Evolutionary conservation across 2,113 vertebrate genomes (phyloP).

Genomic region (Sander vitreus): DNA sequence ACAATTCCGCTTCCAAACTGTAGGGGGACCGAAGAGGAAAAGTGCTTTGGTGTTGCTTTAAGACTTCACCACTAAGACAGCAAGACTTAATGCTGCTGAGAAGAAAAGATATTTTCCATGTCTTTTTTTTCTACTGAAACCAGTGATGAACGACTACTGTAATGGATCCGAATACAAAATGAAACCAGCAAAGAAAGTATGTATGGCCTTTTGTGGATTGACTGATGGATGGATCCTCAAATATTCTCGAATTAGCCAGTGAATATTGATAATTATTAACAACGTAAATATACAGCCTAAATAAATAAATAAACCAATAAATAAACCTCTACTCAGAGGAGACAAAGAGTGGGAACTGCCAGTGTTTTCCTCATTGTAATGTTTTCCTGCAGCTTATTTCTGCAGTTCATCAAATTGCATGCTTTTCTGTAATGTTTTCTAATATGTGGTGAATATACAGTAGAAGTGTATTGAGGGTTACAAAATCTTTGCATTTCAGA

Average conservation of each 20-base stretch:
- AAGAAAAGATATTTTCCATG: slow-evolving; percentile 34
- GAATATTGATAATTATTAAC: background rate
- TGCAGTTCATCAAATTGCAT: slow-evolving; percentile 31
- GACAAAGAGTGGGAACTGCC: background rate
- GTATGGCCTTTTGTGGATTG: background rate
- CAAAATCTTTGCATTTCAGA: slow-evolving; percentile 57
- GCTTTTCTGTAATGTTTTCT: slow-evolving; percentile 24
- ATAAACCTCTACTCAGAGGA: background rate
- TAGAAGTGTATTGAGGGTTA: slow-evolving; percentile 44
- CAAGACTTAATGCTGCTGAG: slow-evolving; percentile 42
- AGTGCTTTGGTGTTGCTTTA: background rate
- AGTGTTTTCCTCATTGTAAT: background rate
- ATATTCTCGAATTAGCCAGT: background rate
- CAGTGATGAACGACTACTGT: slow-evolving; percentile 31
- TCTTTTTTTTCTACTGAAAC: slow-evolving; percentile 5
- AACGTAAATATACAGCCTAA: background rate
- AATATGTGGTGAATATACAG: slow-evolving; percentile 22
- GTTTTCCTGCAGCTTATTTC: slow-evolving; percentile 36
- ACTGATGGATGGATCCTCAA: slow-evolving; percentile 29
- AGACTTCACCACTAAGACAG: slow-evolving; percentile 25
- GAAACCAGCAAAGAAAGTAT: background rate
- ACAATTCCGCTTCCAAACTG: too few species aligned
- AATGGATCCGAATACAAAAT: slow-evolving; percentile 25
- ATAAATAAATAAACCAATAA: background rate
- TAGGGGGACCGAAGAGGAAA: too few species aligned